Evolutionary conservation across 2,888 invertebrate genomes (phyloP).

Genomic region (Tineola bisselliella): DNA sequence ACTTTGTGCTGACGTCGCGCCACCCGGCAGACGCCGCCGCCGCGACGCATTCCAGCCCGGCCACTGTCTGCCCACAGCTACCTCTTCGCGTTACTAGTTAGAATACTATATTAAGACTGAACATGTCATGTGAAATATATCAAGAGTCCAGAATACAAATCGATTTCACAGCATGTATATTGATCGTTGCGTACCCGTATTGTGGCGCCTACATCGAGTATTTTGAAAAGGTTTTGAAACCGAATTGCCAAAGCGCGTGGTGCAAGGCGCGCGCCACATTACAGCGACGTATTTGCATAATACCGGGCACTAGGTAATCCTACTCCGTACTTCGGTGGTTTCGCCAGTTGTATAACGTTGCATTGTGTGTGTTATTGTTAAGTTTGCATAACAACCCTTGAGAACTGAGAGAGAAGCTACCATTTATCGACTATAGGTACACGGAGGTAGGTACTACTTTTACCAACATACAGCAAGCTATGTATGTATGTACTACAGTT

Average conservation of each 20-base stretch:
- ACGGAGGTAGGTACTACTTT: neutral
- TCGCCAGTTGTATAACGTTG: conserved; percentile 43
- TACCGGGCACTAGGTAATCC: conserved; percentile 48
- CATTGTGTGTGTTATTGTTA: conserved; percentile 23
- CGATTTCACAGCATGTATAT: neutral
- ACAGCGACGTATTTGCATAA: conserved; percentile 61
- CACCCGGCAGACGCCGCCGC: conserved; percentile 60
- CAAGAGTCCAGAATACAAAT: neutral
- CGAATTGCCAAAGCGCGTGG: conserved; percentile 57
- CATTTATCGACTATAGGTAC: neutral
- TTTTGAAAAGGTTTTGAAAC: conserved; percentile 64
- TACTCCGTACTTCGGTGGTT: conserved; percentile 33
- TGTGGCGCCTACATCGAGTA: conserved; percentile 38
- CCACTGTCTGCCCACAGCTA: conserved; percentile 33
- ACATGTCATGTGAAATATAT: neutral
- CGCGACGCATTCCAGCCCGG: conserved; percentile 56
- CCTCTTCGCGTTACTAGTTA: neutral
- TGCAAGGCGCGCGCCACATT: conserved; percentile 54
- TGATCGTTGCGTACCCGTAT: conserved; percentile 18
- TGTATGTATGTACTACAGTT: neutral
- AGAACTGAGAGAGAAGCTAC: neutral
- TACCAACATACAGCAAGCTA: neutral
- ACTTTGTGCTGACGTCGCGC: conserved; percentile 43
- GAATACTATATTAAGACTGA: neutral
- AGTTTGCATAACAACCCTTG: conserved; percentile 27